phyloP scores from a whole-genome alignment of 2,888 invertebrate genomes.

The Rhamnusium bicolor region DNA sequence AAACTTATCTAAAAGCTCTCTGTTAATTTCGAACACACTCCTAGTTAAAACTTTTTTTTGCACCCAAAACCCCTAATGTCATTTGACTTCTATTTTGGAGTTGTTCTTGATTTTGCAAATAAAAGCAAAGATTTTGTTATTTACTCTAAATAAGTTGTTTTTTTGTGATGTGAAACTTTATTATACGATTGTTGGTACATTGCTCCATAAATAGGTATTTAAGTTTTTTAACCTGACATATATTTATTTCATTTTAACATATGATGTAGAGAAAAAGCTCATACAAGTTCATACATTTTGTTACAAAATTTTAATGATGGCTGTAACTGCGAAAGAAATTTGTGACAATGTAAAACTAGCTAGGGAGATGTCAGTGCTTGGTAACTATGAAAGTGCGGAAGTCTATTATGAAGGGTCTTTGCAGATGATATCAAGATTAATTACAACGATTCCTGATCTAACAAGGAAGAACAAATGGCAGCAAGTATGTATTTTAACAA shows the following conservation, averaged over 20 bases:
- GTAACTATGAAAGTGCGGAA: slow-evolving; percentile 95
- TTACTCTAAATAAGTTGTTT: too few species aligned
- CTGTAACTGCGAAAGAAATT: slow-evolving; percentile 91
- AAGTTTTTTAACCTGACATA: background rate
- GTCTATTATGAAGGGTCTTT: slow-evolving; percentile 95
- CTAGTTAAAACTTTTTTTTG: too few species aligned
- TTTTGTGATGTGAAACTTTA: background rate
- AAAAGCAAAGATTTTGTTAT: too few species aligned
- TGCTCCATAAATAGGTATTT: background rate
- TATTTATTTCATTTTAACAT: background rate
- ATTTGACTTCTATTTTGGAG: too few species aligned
- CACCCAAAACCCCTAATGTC: too few species aligned
- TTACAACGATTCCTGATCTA: slow-evolving; percentile 86
- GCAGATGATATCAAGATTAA: slow-evolving; percentile 90
- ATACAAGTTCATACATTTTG: background rate
- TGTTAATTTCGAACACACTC: too few species aligned
- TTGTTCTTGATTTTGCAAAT: too few species aligned
- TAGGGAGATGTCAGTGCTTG: slow-evolving; percentile 94
- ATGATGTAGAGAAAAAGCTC: background rate
- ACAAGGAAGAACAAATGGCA: slow-evolving; percentile 91
- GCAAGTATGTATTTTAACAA: slow-evolving; percentile 76
- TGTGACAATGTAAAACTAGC: slow-evolving; percentile 96
- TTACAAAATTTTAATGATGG: slow-evolving; percentile 77
- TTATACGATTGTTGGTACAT: background rate
- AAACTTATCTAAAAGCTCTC: too few species aligned